Evolutionary conservation across 2,113 vertebrate genomes (phyloP), one percentile per base, ranked within the genome.

Genomic region (Oxygymnocypris stewartii): DNA sequence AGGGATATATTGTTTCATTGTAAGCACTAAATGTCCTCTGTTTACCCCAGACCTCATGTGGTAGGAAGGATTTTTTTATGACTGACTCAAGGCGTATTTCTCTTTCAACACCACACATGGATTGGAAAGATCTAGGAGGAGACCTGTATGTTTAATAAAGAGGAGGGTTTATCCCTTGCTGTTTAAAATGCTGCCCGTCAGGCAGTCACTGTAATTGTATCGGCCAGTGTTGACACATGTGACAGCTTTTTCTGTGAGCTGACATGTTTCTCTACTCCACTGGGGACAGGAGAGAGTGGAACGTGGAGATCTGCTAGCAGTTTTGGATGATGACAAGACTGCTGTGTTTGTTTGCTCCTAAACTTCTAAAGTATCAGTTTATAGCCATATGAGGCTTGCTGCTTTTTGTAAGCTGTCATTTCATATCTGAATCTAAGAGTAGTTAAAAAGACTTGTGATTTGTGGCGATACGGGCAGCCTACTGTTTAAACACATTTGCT

Each of bases 351-450:
- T 40, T 79, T 40, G 78, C 54, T n/a, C 18, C 23, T n/a, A 16
- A 40, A 61, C 20, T 37, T 81, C 37, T 37, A 25, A 81, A 44
- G 57, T 42, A 42, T 11, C 35, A 16, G 57, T 65, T 80, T 65
- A 44, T 63, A 65, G 23, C 37, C 20, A 59, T 37, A 37, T 25
- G 23, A 75, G 23, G 23, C 16, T 44, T 9, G 18, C 20, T 40
- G 77, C 23, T n/a, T 28, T 65, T 47, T 67, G 11, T 18, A 25
- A 80, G 57, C 57, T 82, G 40, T 82, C 40, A 44, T 82, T 67
- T 67, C 28, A 3, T 65, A 44, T 81, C 59, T 28, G 23, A 51
- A 18, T 35, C 28, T 79, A 23, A 47, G n/a, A 44, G 7, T 25
- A 13, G 23, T 28, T 49, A 76, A 76, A 12, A 76, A 49, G 1